A percentile compares a stretch with the other conserved stretches of the same genome.
Evolutionary conservation across 1,140 invertebrate species (phyloP).

Genomic region (Nautilus pompilius): DNA sequence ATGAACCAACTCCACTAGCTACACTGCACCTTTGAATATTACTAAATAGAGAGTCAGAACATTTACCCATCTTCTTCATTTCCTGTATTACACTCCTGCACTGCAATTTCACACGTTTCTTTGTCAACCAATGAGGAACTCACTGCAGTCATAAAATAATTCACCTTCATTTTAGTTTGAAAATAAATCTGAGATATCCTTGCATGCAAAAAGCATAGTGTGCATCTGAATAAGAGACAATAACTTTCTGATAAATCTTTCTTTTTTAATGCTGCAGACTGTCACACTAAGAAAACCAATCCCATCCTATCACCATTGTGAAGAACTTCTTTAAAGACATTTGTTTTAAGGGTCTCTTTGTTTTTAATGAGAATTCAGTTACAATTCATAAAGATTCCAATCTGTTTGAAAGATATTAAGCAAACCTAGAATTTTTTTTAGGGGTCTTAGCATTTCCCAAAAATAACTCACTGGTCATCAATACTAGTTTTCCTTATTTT

Average conservation of each 20-base stretch:
- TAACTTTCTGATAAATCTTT: neutral
- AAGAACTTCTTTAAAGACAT: neutral
- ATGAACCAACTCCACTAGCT: neutral
- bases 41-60: neutral
- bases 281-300: neutral
- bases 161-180: neutral
- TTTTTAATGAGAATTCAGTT: too few relatives aligned
- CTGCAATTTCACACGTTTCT: constrained; percentile 69
- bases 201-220: neutral
- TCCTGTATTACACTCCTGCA: constrained; percentile 67
- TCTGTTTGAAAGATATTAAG: too few relatives aligned
- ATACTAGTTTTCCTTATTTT: too few relatives aligned
- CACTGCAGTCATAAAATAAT: constrained; percentile 26
- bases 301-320: neutral
- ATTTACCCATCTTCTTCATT: constrained; percentile 72
- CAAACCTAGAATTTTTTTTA: too few relatives aligned
- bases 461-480: too few relatives aligned
- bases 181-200: neutral
- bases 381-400: too few relatives aligned
- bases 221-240: neutral
- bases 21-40: neutral
- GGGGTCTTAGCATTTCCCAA: too few relatives aligned
- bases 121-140: constrained; percentile 66
- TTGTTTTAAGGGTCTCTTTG: too few relatives aligned
- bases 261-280: neutral